Conservation (phyloP, 2,113 vertebrate species). For the Eudyptes chrysolophus region DNA sequence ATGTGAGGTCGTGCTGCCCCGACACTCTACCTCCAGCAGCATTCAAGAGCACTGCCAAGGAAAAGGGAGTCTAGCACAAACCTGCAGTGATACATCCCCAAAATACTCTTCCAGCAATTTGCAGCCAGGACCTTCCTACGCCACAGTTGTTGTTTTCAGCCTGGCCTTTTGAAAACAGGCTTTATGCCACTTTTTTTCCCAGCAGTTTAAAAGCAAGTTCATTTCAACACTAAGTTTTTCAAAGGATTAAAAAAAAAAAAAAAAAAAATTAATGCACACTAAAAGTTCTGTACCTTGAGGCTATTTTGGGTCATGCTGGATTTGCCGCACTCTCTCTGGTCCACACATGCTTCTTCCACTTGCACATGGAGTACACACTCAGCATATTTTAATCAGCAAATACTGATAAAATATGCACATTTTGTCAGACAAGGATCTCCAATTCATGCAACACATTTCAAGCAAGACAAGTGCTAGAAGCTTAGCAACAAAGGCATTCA, state of each 20-base stretch:
- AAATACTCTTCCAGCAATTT: background rate
- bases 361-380: background rate
- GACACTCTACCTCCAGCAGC: background rate
- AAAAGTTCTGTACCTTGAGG: background rate
- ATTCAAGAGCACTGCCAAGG: background rate
- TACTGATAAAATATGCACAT: background rate
- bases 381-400: background rate
- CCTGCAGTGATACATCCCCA: background rate
- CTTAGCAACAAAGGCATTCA: background rate
- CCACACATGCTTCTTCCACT: background rate
- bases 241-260: background rate
- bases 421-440: background rate
- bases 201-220: background rate
- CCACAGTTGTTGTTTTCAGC: background rate
- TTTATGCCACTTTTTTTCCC: background rate
- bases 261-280: background rate
- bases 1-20: background rate
- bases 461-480: background rate
- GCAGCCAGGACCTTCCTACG: background rate
- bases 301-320: background rate
- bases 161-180: background rate
- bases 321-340: background rate
- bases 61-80: background rate
- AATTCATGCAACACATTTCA: background rate
- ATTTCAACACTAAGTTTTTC: background rate